Base-by-base conservation (phyloP, 1,140 invertebrate species). In the Sinonovacula constricta region DNA sequence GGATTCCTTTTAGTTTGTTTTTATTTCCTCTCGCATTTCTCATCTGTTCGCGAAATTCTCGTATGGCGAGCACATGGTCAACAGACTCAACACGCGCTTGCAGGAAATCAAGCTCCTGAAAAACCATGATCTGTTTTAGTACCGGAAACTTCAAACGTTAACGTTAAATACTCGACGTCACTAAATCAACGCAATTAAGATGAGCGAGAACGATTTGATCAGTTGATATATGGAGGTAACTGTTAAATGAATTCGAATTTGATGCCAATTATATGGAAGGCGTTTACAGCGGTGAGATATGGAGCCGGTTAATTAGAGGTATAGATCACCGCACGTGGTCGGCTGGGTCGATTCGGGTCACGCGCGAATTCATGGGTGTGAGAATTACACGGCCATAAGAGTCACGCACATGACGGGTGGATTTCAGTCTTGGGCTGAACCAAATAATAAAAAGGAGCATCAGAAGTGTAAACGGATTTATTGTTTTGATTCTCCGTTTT, bases 241-340 rank as follows among this genome's bases (percentile, higher is more conserved):
- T 10, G 39, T 45, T 10, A 45, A 45, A 45, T 10, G 39, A 33
- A 34, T 49, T 76, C 45, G 59, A 76, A 76, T 76, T 76, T 65
- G 39, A 76, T 67, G 45, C 63, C 63, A 76, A 76, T 76, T 76
- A 76, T 56, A 66, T 53, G 63, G 34, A n/a, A 67, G 72, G 72
- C 63, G 72, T 76, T 39, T n/a, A 45, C n/a, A n/a, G n/a, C n/a
- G n/a, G n/a, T n/a, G n/a, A n/a, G n/a, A n/a, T 45, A 10, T 45
- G 39, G 7, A 45, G 39, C 39, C 39, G n/a, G n/a, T 45, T 45
- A 45, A 45, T 45, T 45, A 45, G 39, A 7, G 39, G 39, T 45
- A 18, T 45, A 45, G 7, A 45, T 45, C 18, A 10, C 7, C 39
- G 7, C 7, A 45, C 39, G 39, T 7, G 7, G 39, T 45, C 7